These are phyloP conservation scores for Melieria picta DNA, from an alignment of 2,888 invertebrate species.

Conservation along the genomic window DNA sequence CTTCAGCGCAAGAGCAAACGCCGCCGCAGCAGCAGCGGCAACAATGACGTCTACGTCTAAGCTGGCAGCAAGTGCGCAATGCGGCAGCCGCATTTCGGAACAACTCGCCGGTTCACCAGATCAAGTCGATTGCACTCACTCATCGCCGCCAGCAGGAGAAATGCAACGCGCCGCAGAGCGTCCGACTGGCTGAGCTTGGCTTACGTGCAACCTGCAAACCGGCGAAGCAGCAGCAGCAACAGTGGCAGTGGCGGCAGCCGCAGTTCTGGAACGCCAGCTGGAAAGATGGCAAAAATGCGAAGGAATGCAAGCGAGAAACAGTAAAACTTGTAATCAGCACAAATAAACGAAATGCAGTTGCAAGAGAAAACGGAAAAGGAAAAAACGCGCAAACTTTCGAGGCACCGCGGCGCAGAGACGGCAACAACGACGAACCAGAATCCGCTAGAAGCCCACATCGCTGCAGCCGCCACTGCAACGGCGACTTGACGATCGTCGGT, in stretches of 20 bases:
- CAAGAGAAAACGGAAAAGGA: background rate
- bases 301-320: constrained; percentile 14
- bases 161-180: no score
- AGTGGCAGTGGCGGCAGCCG: no score
- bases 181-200: no score
- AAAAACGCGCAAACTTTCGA: background rate
- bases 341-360: constrained; percentile 24
- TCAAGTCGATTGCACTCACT: no score
- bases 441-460: background rate
- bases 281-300: background rate
- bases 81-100: constrained; percentile 8
- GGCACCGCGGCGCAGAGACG: background rate
- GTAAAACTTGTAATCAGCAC: constrained; percentile 32
- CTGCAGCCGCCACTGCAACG: background rate
- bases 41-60: background rate
- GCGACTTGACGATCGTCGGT: constrained; percentile 6
- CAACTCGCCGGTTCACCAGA: background rate
- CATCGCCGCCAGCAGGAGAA: no score
- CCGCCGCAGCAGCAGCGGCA: constrained; percentile 8
- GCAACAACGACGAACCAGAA: background rate
- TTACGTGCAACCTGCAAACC: no score
- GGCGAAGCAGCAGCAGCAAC: no score
- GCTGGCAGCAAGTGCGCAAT: background rate
- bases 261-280: background rate
- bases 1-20: background rate